Conservation (phyloP, 2,797 vertebrate genomes). For the Acanthurus leucopareius region DNA sequence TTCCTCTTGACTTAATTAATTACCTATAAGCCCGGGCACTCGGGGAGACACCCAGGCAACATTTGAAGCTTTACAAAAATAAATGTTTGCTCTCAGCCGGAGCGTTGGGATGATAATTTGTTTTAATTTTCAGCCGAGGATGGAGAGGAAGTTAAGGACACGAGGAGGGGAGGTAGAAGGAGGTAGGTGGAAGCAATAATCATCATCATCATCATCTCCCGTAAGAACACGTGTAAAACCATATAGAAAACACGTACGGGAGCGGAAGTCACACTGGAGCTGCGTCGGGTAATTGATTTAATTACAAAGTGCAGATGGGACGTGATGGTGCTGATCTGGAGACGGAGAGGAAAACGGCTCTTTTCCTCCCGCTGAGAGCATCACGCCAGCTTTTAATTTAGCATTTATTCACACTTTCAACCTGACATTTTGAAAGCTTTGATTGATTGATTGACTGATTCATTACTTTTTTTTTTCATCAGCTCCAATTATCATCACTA, state of each 20-base stretch:
- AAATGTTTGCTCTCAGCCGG: slow-evolving; percentile 23
- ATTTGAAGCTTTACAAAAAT: slow-evolving; percentile 24
- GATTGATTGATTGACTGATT: background rate
- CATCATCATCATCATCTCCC: background rate
- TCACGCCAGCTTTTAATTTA: slow-evolving; percentile 14
- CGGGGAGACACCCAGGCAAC: slow-evolving; percentile 38
- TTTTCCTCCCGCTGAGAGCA: background rate
- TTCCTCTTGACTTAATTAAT: slow-evolving; percentile 77
- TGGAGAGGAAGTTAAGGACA: background rate
- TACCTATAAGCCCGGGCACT: slow-evolving; percentile 61
- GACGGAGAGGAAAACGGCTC: slow-evolving; percentile 10
- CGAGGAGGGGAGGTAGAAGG: background rate
- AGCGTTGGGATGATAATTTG: background rate
- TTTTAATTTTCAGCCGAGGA: background rate
- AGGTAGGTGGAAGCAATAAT: background rate
- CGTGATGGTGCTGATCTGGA: slow-evolving; percentile 11
- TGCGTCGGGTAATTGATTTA: slow-evolving; percentile 23
- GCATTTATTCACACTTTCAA: slow-evolving; percentile 1
- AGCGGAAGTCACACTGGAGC: slow-evolving; percentile 7
- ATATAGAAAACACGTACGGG: background rate
- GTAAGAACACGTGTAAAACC: background rate
- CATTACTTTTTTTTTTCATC: no score
- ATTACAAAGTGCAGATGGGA: slow-evolving; percentile 36
- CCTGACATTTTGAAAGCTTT: background rate
- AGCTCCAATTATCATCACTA: background rate